These are phyloP conservation scores for Leptarthrus brevirostris DNA, from an alignment of 2,888 invertebrate genomes.

Conservation along the genomic window DNA sequence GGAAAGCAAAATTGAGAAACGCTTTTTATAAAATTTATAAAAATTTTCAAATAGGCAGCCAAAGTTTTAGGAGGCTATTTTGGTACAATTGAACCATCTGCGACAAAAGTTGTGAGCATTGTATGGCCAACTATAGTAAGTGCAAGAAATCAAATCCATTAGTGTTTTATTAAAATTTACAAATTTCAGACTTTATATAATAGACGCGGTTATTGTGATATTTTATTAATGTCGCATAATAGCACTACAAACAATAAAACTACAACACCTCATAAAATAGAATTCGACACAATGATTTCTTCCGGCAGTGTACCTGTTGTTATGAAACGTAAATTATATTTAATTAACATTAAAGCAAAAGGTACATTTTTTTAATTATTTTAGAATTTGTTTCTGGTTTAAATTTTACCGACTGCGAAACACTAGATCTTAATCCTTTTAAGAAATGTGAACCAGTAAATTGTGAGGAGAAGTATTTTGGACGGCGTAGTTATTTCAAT, in stretches of 20 bases:
- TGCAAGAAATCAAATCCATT: background rate
- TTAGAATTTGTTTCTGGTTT: constrained; percentile 25
- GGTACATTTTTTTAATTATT: background rate
- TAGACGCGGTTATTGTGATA: constrained; percentile 62
- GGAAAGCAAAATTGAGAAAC: too few relatives aligned
- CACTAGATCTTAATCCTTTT: constrained; percentile 68
- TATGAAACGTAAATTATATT: constrained; percentile 25
- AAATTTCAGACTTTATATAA: constrained; percentile 61
- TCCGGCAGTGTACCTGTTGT: background rate
- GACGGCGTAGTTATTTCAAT: constrained; percentile 69
- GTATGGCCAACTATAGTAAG: constrained; percentile 64
- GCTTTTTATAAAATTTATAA: background rate
- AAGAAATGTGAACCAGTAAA: constrained; percentile 69
- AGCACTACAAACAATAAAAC: background rate
- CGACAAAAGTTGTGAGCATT: constrained; percentile 59
- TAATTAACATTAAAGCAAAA: too few relatives aligned
- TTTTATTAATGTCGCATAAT: constrained; percentile 56
- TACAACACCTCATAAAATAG: constrained; percentile 7
- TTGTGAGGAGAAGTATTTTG: constrained; percentile 71
- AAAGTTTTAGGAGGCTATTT: constrained; percentile 63
- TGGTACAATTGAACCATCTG: constrained; percentile 60
- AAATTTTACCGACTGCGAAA: constrained; percentile 58
- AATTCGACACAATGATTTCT: constrained; percentile 51
- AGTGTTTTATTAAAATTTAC: background rate
- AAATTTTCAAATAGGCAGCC: constrained; percentile 56